phyloP scores from a whole-genome alignment of 1,140 invertebrate species.

The Asobara japonica region DNA sequence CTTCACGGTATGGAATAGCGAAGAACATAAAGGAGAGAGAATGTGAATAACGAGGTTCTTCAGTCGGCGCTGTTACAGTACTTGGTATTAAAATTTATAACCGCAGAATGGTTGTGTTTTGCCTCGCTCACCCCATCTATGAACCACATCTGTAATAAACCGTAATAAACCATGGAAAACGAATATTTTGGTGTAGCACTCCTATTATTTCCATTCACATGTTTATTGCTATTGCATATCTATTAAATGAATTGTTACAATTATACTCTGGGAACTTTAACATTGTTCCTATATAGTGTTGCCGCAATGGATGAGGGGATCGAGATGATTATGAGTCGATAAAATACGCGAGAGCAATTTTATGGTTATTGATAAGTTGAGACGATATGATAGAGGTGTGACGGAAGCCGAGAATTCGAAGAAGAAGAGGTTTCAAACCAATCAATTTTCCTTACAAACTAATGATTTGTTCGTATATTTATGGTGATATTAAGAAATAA shows the following conservation, averaged over 20 bases:
- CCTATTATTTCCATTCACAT: not conserved
- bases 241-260: not conserved
- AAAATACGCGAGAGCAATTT: too few relatives aligned
- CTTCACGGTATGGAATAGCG: not conserved
- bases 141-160: not conserved
- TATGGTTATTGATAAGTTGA: too few relatives aligned
- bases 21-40: not conserved
- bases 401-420: too few relatives aligned
- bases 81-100: conserved; percentile 16
- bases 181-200: not conserved
- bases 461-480: too few relatives aligned
- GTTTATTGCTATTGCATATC: not conserved
- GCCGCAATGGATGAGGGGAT: too few relatives aligned
- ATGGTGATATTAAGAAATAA: too few relatives aligned
- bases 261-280: too few relatives aligned
- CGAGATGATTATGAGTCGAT: too few relatives aligned
- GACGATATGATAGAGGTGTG: too few relatives aligned
- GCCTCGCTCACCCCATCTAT: not conserved
- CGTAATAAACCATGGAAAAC: conserved; percentile 10
- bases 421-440: too few relatives aligned
- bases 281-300: too few relatives aligned
- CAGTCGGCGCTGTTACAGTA: not conserved
- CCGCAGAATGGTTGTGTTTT: not conserved
- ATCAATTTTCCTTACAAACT: too few relatives aligned
- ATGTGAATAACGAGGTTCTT: conserved; percentile 13